Evolutionary conservation across 2,113 vertebrate species (phyloP).

Genomic region (Paracyprichromis sp.): DNA sequence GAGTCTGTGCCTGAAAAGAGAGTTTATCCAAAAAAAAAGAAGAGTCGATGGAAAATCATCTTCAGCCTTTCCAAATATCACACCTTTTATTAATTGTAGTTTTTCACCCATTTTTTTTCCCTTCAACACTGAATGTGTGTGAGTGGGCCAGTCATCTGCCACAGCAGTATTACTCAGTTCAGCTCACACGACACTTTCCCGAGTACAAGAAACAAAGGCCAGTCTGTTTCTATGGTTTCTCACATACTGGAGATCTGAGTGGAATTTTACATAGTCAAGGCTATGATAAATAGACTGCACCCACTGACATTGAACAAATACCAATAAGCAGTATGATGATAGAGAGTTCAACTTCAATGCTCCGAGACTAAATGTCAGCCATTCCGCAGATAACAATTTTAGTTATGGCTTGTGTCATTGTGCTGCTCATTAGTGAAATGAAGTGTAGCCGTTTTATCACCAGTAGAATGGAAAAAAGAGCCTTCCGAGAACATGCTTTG

Average conservation of each 20-base stretch:
- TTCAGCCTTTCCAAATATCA: constrained; percentile 25
- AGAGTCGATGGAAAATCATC: constrained; percentile 31
- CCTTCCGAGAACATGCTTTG: neutral
- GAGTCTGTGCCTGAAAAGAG: neutral
- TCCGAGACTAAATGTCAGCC: neutral
- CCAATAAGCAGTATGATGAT: neutral
- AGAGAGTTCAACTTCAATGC: neutral
- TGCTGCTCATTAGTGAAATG: constrained; percentile 16
- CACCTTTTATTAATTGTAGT: constrained; percentile 49
- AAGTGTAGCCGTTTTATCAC: neutral
- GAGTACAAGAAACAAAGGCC: constrained; percentile 63
- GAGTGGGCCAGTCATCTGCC: constrained; percentile 58
- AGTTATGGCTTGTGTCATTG: neutral
- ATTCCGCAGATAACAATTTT: neutral
- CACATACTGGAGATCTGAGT: constrained; percentile 55
- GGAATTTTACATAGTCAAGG: constrained; percentile 44
- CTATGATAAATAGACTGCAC: constrained; percentile 27
- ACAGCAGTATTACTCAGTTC: constrained; percentile 55
- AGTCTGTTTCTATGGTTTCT: constrained; percentile 69
- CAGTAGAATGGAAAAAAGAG: neutral
- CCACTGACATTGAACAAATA: constrained; percentile 36
- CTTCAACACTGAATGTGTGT: constrained; percentile 29
- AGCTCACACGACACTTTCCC: constrained; percentile 56
- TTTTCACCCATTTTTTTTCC: constrained; percentile 21
- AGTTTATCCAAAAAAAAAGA: constrained; percentile 21